Base-by-base conservation (phyloP, 2,113 vertebrate genomes). In the Chloropsis cyanopogon region DNA sequence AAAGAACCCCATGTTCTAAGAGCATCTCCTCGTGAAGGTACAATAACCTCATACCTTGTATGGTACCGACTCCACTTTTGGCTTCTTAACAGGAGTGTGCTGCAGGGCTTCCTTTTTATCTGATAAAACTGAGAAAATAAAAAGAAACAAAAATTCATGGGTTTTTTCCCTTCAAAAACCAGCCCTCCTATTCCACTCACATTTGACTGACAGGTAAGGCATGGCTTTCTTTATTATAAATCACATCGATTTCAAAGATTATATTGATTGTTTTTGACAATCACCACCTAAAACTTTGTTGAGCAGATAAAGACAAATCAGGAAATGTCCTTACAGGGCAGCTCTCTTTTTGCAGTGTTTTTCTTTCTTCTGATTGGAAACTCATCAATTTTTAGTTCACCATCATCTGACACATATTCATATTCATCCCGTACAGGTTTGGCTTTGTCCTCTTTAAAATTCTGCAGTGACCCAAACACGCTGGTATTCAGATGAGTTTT, bases 351-450 rank as follows among this genome's bases (percentile, higher is more conserved):
- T 7, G 98, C 97, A 4, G 98, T 95, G 52, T 98, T 99, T 96
- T 99, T 99, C 98, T 99, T 99, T 97, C 99, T 99, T 94, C 99
- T 98, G 97, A 99, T 99, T 92, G 99, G 99, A 97, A 99, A 99
- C 95, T 99, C 99, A 12, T 99, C 99, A 6, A 99, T 99, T 98
- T 99, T 99, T 76, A 99, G 98, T 97, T 99, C 99, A 17, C 99
- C 99, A 5, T 99, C 99, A 24, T 99, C 99, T 2, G 99, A 99
- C 52, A 99, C 99, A 4, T 99, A 99, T 85, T 99, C 99, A 7
- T 99, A 99, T 94, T 99, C 99, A 39, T 99, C 99, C 84, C 99
- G 98, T 77, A 99, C 98, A 3, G 99, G 98, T 97, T 99, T 99
- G 91, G 97, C 94, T 97, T 99, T 99, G 96, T 99, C 99, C 92